Percentiles rank a stretch among this genome's conserved stretches.
Conservation (phyloP, 2,113 vertebrate genomes). For the Strix aluco region DNA sequence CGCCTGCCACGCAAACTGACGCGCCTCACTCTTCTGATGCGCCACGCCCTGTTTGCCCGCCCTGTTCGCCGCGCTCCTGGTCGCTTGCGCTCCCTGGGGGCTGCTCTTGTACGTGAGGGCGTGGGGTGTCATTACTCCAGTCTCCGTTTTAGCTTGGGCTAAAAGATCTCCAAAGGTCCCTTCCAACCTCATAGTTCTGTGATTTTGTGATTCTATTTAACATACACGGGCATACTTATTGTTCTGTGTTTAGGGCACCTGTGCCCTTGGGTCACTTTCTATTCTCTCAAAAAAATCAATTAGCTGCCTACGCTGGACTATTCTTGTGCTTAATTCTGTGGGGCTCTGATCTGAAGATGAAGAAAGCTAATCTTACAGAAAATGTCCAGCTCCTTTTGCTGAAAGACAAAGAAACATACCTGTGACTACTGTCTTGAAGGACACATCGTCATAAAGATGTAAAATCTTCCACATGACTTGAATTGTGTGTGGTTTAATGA, state of each 20-base stretch:
- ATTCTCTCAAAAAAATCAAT: neutral
- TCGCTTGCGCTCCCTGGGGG: too few relatives aligned
- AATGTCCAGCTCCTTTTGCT: neutral
- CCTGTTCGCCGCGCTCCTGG: too few relatives aligned
- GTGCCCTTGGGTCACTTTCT: neutral
- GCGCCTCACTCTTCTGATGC: too few relatives aligned
- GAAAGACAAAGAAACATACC: neutral
- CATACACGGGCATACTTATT: fast-evolving
- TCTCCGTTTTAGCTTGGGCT: neutral
- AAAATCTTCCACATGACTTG: neutral
- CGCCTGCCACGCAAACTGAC: too few relatives aligned
- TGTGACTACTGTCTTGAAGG: neutral
- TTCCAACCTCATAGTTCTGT: neutral
- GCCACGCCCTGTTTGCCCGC: too few relatives aligned
- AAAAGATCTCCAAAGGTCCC: neutral
- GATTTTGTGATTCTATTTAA: neutral
- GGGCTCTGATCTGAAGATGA: neutral
- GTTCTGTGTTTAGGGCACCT: neutral
- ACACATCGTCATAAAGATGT: neutral
- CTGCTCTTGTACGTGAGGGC: too few relatives aligned
- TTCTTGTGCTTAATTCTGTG: neutral
- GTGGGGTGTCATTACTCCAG: too few relatives aligned
- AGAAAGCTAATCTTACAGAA: neutral
- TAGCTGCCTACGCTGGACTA: neutral
- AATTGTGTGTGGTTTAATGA: neutral